Evolutionary conservation across 2,888 invertebrate species (phyloP).

Genomic region (Peribatodes rhomboidaria): DNA sequence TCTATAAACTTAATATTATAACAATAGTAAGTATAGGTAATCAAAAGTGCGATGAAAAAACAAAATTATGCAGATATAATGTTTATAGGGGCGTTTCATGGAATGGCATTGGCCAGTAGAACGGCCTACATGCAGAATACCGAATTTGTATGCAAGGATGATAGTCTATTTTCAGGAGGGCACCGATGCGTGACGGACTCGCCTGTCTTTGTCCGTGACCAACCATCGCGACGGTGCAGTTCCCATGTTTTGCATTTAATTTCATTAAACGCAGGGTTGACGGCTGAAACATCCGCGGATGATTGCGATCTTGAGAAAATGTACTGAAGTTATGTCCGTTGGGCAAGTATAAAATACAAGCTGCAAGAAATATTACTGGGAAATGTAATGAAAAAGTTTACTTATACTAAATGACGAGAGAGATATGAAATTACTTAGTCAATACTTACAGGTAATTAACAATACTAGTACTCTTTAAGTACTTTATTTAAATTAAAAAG

Average conservation of each 20-base stretch:
- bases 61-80: background rate
- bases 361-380: background rate
- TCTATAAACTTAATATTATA: no score
- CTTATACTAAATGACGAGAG: background rate
- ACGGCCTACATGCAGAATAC: conserved; percentile 49
- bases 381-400: conserved; percentile 5
- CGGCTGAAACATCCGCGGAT: conserved; percentile 43
- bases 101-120: conserved; percentile 53
- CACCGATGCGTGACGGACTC: conserved; percentile 77
- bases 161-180: conserved; percentile 58
- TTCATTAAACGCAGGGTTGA: conserved; percentile 40
- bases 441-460: no score
- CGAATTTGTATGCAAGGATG: conserved; percentile 49
- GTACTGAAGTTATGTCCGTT: conserved; percentile 23
- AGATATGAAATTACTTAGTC: no score
- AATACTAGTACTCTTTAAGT: no score
- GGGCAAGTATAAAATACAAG: conserved; percentile 5
- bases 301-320: conserved; percentile 45
- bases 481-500: no score
- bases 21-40: background rate
- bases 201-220: conserved; percentile 81
- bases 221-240: conserved; percentile 78
- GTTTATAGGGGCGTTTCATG: conserved; percentile 15
- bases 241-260: conserved; percentile 77
- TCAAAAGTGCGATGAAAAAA: background rate